Evolutionary conservation across 2,113 vertebrate genomes (phyloP).

Genomic region (Pollachius pollachius): DNA sequence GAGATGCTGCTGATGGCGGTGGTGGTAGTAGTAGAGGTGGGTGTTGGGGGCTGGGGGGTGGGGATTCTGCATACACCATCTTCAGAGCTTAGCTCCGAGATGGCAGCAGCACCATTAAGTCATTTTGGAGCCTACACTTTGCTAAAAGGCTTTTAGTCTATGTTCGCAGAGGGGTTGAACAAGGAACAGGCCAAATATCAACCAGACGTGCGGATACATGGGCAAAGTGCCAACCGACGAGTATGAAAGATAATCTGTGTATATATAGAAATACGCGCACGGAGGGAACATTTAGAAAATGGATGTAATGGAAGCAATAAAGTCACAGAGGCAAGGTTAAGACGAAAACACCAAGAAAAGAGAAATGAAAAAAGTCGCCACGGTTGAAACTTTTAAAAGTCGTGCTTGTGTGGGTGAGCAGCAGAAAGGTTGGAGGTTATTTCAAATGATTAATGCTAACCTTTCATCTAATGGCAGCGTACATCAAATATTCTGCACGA

Average conservation of each 20-base stretch:
- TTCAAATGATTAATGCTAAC: not conserved
- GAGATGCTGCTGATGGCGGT: conserved; percentile 17
- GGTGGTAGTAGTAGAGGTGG: too few species aligned
- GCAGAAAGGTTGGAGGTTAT: not conserved
- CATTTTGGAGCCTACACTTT: conserved; percentile 64
- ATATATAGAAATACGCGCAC: conserved; percentile 4
- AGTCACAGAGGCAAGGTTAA: not conserved
- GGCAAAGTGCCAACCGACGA: conserved; percentile 6
- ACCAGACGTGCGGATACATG: conserved; percentile 8
- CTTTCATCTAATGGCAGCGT: not conserved
- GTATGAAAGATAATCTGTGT: not conserved
- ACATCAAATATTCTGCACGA: not conserved
- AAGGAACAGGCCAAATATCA: conserved; percentile 32
- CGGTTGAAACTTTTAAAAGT: not conserved
- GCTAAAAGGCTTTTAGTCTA: conserved; percentile 75
- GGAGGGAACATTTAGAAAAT: not conserved
- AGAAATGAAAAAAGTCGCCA: not conserved
- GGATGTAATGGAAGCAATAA: conserved; percentile 9
- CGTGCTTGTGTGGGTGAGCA: not conserved
- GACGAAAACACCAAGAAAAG: not conserved
- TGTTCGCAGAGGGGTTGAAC: conserved; percentile 35
- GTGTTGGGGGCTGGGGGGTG: too few species aligned
- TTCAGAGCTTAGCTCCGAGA: conserved; percentile 55
- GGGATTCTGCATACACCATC: conserved; percentile 38
- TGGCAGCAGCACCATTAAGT: conserved; percentile 71